Base-by-base conservation (phyloP, 1,140 invertebrate species). In the Atta cephalotes region DNA sequence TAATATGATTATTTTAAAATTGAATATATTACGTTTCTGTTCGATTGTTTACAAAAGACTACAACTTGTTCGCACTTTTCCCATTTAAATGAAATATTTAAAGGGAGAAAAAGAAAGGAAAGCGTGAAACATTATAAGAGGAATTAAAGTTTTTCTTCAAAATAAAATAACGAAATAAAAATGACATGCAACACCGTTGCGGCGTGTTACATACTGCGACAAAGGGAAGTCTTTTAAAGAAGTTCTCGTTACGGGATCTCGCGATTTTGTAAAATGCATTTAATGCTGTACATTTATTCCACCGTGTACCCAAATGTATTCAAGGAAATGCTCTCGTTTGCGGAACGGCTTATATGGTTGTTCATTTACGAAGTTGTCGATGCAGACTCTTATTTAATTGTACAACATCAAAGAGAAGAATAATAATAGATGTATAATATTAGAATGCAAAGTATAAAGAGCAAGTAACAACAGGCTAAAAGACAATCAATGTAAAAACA, bases 161-260 rank as follows among this genome's bases (percentile, higher is more conserved):
- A 60, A 35, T 35, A 74, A 74, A 74, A 72, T 72, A 31, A 51
- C 51, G 10, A 45, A 78, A 53, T 65, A 66, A 66, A 77, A 65
- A 66, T 31, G 45, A 66, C 77, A 79, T 51, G 62, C 35, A 62
- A 77, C 31, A 62, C 39, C 62, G 31, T 66, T 65, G 77, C n/a
- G 28, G 77, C 2, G 18, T 49, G 28, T 71, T 81, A 58, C 53
- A 58, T 60, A 71, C 51, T 25, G 63, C 31, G 51, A 71, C 79
- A 71, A 81, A 81, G 78, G 25, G 49, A 71, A 70, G 65, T 70
- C 31, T n/a, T 70, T 45, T 16, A 70, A 81, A 68, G 62, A 65
- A 53, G 28, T 68, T 80, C 60, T 68, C 49, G 62, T 39, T 28
- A 49, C 21, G 53, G 39, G 70, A 82, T 71, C 35, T 66, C 66